A percentile compares a stretch with the other conserved stretches of the same genome.
phyloP scores from a whole-genome alignment of 2,888 invertebrate species.

The Bruchidius siliquastri region DNA sequence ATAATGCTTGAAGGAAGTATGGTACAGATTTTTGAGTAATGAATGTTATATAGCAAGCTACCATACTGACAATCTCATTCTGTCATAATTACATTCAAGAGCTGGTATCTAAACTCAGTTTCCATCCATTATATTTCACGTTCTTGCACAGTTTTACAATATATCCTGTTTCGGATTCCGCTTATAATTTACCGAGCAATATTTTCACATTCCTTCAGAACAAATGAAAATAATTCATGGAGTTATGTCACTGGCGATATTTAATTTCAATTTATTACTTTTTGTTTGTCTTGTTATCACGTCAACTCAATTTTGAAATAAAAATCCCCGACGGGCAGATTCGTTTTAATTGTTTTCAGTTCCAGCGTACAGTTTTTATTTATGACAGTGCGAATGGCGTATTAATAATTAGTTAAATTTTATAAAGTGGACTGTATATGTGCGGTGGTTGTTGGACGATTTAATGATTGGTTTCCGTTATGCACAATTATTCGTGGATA shows the following conservation, averaged over 20 bases:
- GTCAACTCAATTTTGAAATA: not conserved
- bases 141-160: not conserved
- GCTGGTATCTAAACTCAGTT: not conserved
- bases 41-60: too few relatives aligned
- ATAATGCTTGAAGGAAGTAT: too few relatives aligned
- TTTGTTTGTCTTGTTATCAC: not conserved
- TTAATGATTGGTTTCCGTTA: not conserved
- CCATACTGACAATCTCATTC: too few relatives aligned
- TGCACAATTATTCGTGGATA: not conserved
- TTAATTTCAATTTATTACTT: not conserved
- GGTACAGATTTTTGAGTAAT: too few relatives aligned
- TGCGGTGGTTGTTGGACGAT: not conserved
- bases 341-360: not conserved
- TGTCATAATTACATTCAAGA: not conserved
- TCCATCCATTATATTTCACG: not conserved
- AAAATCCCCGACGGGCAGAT: not conserved
- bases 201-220: not conserved
- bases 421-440: not conserved
- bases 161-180: not conserved
- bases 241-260: not conserved
- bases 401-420: not conserved
- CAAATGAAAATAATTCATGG: not conserved
- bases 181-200: not conserved
- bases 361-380: not conserved
- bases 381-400: not conserved